Evolutionary conservation across 2,888 invertebrate species (phyloP), one percentile per base, ranked within the genome.

Genomic region (Apodemia mormo): DNA sequence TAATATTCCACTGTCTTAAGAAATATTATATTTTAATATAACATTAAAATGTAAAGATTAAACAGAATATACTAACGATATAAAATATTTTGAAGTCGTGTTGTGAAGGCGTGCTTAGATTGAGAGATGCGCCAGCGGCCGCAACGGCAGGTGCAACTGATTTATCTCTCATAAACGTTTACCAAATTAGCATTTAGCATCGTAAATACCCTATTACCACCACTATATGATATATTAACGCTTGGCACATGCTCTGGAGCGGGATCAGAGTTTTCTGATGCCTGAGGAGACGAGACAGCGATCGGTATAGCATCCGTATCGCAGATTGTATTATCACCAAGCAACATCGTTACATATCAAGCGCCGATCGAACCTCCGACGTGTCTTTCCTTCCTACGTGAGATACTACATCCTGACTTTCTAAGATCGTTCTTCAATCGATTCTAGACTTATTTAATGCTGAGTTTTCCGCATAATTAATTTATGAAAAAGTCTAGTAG

Each of bases 171-270:
- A 74, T 76, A 77, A 77, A 75, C 75, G 74, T 69, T 74, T 74
- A 75, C 76, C 76, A 76, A 76, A 75, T 77, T 73, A 73, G 71
- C 71, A 70, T 75, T 76, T 76, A 76, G 69, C 73, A 66, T 69
- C 77, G 58, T 74, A 75, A 79, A 76, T 74, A 77, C 73, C 78
- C 77, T 79, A 79, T 77, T 76, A 74, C 71, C 72, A 74, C 71
- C 56, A 68, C 67, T 67, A 69, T 75, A 75, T 72, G 76, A 76
- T 73, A 72, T 77, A 77, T 75, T 75, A 75, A 73, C 72, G 75
- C 74, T 70, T 74, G 74, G 75, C 77, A 72, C 70, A 30, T 65
- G 12, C 12, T 45, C 45, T 45, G 61, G 68, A 70, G 70, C 64
- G 56, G 33, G 30, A 58, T 30, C 58, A 30, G 65, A 71, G 71